These are phyloP conservation scores for Drosophila eugracilis DNA, from an alignment of 1,140 invertebrate species.

Conservation along the genomic window DNA sequence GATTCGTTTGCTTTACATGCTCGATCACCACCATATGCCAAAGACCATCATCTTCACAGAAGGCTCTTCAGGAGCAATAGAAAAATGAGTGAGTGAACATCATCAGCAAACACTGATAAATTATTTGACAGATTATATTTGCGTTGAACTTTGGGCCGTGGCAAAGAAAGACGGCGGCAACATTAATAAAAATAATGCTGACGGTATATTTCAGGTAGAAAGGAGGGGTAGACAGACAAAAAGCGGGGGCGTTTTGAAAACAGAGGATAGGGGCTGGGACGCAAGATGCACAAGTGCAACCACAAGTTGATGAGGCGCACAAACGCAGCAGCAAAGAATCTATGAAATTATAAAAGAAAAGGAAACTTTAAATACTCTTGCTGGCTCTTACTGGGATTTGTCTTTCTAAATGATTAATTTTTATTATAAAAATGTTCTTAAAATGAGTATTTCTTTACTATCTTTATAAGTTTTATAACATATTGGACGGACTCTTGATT, in stretches of 20 bases:
- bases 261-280: background rate
- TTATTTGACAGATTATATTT: conserved; percentile 83
- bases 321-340: conserved; percentile 15
- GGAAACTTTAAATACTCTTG: conserved; percentile 5
- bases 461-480: no score
- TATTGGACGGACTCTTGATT: no score
- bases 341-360: background rate
- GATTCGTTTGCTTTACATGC: conserved; percentile 7
- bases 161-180: conserved; percentile 13
- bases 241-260: background rate
- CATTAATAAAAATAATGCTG: conserved; percentile 58
- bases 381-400: background rate
- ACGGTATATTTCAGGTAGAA: conserved; percentile 13
- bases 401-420: no score
- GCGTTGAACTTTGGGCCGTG: conserved; percentile 71
- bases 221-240: background rate
- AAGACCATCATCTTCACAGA: conserved; percentile 4
- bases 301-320: conserved; percentile 14
- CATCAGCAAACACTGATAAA: conserved; percentile 78
- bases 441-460: no score
- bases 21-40: conserved; percentile 28
- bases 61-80: conserved; percentile 38
- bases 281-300: conserved; percentile 3
- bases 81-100: conserved; percentile 30
- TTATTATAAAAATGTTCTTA: no score